phyloP scores from a whole-genome alignment of 2,888 invertebrate genomes.

The Tachina fera region DNA sequence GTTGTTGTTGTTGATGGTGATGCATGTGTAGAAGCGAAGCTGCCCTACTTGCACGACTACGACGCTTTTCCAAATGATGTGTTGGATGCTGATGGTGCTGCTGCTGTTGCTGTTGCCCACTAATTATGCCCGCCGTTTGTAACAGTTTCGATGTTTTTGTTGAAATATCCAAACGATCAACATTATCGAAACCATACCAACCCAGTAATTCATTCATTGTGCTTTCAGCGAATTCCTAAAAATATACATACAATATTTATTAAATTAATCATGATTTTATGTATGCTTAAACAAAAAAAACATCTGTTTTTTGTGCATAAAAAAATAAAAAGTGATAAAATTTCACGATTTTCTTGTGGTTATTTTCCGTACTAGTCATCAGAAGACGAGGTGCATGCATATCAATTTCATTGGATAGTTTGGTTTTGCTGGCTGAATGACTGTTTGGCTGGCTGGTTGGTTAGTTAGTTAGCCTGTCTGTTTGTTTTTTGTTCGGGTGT shows the following conservation, averaged over 20 bases:
- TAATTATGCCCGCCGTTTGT: constrained; percentile 76
- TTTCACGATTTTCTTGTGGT: constrained; percentile 53
- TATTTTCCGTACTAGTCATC: constrained; percentile 47
- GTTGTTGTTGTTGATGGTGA: constrained; percentile 71
- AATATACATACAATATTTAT: constrained; percentile 26
- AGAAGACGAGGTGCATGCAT: constrained; percentile 2
- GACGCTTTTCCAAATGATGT: constrained; percentile 74
- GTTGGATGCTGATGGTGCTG: constrained; percentile 63
- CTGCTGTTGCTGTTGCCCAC: constrained; percentile 73
- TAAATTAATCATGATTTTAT: constrained; percentile 27
- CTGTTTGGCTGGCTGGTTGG: constrained; percentile 7
- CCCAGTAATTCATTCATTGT: constrained; percentile 96
- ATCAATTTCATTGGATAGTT: constrained; percentile 53
- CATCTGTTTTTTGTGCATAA: constrained; percentile 59
- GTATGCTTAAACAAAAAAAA: constrained; percentile 3
- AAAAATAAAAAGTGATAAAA: constrained; percentile 34
- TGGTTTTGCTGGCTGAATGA: constrained; percentile 7
- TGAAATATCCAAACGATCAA: constrained; percentile 85
- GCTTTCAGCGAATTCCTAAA: constrained; percentile 94
- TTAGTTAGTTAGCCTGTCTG: constrained; percentile 27
- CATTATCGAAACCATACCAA: constrained; percentile 94
- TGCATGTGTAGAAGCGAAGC: constrained; percentile 71
- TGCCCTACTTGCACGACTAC: constrained; percentile 76
- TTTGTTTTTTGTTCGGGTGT: constrained; percentile 2
- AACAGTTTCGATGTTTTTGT: constrained; percentile 80